These are phyloP conservation scores for Leptogaster cylindrica DNA, from an alignment of 2,888 invertebrate genomes.

Conservation along the genomic window DNA sequence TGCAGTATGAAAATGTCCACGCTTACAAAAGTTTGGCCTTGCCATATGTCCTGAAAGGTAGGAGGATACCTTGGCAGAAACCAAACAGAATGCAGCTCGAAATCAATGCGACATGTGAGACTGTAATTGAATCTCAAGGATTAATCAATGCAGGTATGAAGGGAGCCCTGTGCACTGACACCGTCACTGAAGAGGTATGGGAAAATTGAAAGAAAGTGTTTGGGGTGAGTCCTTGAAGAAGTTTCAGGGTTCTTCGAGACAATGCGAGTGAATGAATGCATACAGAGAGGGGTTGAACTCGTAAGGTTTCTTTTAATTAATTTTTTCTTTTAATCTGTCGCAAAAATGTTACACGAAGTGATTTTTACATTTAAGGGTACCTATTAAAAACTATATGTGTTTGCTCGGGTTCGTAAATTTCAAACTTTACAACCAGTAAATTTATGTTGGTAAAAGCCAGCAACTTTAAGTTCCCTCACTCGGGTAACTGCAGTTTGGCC, in stretches of 20 bases:
- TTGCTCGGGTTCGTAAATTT: too few species aligned
- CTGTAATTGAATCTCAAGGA: conserved; percentile 40
- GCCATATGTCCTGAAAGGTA: background rate
- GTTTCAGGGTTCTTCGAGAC: too few species aligned
- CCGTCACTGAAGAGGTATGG: conserved; percentile 2
- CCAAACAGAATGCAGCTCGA: conserved; percentile 14
- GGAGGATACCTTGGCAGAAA: background rate
- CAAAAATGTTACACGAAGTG: too few species aligned
- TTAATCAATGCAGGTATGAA: conserved; percentile 41
- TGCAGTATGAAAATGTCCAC: background rate
- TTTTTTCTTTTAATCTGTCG: too few species aligned
- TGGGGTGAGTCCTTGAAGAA: background rate
- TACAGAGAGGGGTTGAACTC: too few species aligned
- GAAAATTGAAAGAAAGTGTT: background rate
- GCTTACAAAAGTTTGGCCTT: background rate
- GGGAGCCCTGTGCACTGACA: conserved; percentile 38
- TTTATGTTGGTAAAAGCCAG: too few species aligned
- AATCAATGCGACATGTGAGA: conserved; percentile 42
- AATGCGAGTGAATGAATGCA: too few species aligned
- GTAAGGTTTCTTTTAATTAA: conserved; percentile 16
- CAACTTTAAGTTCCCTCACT: too few species aligned
- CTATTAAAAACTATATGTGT: too few species aligned
- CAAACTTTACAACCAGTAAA: too few species aligned
- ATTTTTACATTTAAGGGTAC: too few species aligned
- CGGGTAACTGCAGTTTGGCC: too few species aligned